phyloP scores from a whole-genome alignment of 2,888 invertebrate genomes.

The Cheiracanthium punctorium region DNA sequence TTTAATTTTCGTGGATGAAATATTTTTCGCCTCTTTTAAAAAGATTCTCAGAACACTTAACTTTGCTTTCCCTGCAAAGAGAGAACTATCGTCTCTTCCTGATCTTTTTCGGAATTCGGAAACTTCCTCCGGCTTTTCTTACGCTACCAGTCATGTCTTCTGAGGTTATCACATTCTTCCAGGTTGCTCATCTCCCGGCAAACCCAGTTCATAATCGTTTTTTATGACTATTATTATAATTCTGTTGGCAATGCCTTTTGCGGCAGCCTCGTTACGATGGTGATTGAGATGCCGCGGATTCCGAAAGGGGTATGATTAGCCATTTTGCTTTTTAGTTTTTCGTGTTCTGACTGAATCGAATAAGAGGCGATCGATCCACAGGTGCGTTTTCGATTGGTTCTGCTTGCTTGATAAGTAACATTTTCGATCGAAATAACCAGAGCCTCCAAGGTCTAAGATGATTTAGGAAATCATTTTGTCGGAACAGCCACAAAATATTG shows the following conservation, averaged over 20 bases:
- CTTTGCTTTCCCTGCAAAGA: neutral
- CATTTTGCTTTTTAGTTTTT: neutral
- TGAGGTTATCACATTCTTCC: conserved; percentile 52
- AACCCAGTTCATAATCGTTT: conserved; percentile 38
- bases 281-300: conserved; percentile 58
- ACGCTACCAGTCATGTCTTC: neutral
- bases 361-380: too few relatives aligned
- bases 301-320: conserved; percentile 40
- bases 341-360: too few relatives aligned
- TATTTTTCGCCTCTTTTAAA: too few relatives aligned
- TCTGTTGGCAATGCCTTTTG: neutral
- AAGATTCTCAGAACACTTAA: too few relatives aligned
- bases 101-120: neutral
- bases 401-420: too few relatives aligned
- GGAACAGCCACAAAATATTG: neutral
- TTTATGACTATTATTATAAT: neutral
- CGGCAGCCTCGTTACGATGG: conserved; percentile 37
- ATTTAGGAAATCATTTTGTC: too few relatives aligned
- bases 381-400: too few relatives aligned
- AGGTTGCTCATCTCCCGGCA: conserved; percentile 63
- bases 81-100: neutral
- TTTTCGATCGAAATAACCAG: too few relatives aligned
- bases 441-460: too few relatives aligned
- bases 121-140: neutral
- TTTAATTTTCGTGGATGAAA: too few relatives aligned